Base-by-base conservation (phyloP, 1,140 invertebrate species). In the Holcopasites calliopsidis region DNA sequence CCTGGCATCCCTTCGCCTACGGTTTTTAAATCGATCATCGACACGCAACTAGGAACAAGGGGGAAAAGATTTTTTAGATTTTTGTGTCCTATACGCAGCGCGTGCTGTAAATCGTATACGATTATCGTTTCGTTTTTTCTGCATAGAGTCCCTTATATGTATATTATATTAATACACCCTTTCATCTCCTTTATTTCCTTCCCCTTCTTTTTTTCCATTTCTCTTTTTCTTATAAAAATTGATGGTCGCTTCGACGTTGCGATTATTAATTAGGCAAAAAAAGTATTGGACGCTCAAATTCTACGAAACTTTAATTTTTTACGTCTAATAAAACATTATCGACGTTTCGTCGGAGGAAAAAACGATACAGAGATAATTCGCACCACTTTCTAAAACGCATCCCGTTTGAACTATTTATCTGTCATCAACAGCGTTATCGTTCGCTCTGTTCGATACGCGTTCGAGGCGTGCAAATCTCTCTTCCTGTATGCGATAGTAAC, bases 301-400 rank as follows among this genome's bases (percentile, higher is more conserved):
- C 55, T 71, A 71, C 55, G 57, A 71, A 71, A 71, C 55, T 71
- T 71, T 71, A 61, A 71, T 71, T 61, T 64, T 66, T 44, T 55
- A 35, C 31, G 31, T 35, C 31, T 44, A 55, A 73, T 42, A 44
- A 74, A 57, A 74, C 28, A 55, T 73, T 44, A 44, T 35, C 28
- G 70, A 52, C 26, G 49, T 10, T 54, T 65, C 11, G 38, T 65
- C 18, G 42, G 18, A n/a, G 47, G 62, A 54, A 47, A 10, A 66
- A 74, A 55, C 35, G 57, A 74, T 47, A 38, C 49, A 74, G 50
- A 66, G 38, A 54, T 35, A 55, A 33, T 66, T 66, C 50, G 40
- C 38, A 66, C 49, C 60, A 42, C 21, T 52, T 38, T 66, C 3
- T 3, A n/a, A 57, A 73, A 50, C 50, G 62, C 40, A 28, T 57